Percentiles rank a stretch among this genome's conserved stretches.
phyloP scores from a whole-genome alignment of 2,113 vertebrate genomes.

The Melanostigma gelatinosum region DNA sequence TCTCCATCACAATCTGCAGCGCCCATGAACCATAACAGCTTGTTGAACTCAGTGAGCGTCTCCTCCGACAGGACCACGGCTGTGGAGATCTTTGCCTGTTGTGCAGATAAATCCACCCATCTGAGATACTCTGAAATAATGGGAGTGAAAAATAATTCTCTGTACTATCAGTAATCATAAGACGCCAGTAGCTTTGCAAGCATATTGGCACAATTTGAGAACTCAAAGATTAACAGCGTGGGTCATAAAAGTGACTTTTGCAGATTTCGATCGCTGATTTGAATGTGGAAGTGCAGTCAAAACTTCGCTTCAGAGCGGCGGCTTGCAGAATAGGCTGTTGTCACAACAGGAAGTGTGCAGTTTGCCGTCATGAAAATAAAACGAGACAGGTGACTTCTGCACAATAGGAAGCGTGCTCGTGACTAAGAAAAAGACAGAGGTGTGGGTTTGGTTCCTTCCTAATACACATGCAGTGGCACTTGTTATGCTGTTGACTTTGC shows the following conservation, averaged over 20 bases:
- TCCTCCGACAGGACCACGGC: slow-evolving; percentile 3
- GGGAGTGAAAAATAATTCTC: neutral
- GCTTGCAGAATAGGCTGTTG: neutral
- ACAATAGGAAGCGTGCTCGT: neutral
- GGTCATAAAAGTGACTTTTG: neutral
- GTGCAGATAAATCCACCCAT: too few relatives aligned
- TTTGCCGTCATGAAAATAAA: neutral
- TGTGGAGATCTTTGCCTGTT: too few relatives aligned
- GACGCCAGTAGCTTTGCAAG: slow-evolving; percentile 4
- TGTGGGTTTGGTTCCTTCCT: neutral
- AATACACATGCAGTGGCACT: neutral
- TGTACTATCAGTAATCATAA: too few relatives aligned
- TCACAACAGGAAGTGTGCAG: slow-evolving; percentile 40
- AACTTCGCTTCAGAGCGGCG: neutral
- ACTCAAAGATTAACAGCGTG: neutral
- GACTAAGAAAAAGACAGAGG: slow-evolving; percentile 3
- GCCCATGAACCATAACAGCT: neutral
- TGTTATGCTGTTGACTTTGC: slow-evolving; percentile 12
- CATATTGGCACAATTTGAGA: neutral
- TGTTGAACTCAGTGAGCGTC: slow-evolving; percentile 7
- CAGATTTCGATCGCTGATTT: neutral
- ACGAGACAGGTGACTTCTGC: neutral
- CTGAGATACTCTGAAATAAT: too few relatives aligned
- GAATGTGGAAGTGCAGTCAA: slow-evolving; percentile 1
- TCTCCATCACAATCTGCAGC: slow-evolving; percentile 26